Evolutionary conservation across 2,113 vertebrate genomes (phyloP).

Genomic region (Gymnobelideus leadbeateri): DNA sequence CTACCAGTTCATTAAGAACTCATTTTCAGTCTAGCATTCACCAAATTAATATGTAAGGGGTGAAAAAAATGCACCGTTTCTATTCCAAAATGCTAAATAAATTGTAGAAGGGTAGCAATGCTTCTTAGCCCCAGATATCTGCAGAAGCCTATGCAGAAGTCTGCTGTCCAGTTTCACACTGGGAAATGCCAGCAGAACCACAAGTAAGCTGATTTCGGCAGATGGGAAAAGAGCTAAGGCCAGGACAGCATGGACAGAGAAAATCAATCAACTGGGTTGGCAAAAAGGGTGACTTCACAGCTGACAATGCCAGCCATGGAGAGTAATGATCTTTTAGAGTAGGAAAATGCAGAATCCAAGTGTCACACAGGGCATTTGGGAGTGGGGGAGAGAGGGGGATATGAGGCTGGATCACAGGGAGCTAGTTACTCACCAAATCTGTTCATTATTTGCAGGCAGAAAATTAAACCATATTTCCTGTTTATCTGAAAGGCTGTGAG

Average conservation of each 20-base stretch:
- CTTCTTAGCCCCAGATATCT: neutral
- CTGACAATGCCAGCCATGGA: neutral
- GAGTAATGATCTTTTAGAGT: constrained; percentile 20
- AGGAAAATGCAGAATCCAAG: constrained; percentile 16
- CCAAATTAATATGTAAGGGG: neutral
- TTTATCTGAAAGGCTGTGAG: constrained; percentile 69
- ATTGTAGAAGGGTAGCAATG: accelerated
- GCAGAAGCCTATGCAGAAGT: constrained; percentile 6
- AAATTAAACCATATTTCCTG: constrained; percentile 65
- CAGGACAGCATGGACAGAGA: constrained; percentile 36
- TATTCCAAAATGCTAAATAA: neutral
- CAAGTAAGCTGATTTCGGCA: constrained; percentile 54
- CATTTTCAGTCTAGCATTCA: constrained; percentile 30
- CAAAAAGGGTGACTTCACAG: constrained; percentile 25
- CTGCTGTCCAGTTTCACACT: neutral
- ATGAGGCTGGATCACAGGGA: constrained; percentile 31
- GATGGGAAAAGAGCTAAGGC: constrained; percentile 21
- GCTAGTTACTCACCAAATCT: constrained; percentile 49
- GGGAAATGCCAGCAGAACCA: constrained; percentile 58
- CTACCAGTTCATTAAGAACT: neutral
- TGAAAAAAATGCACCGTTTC: neutral
- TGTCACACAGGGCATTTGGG: constrained; percentile 28
- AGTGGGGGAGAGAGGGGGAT: neutral
- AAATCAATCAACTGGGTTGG: constrained; percentile 54
- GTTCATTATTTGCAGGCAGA: constrained; percentile 53